phyloP scores from a whole-genome alignment of 2,888 invertebrate genomes.

The Stomorhina lunata region DNA sequence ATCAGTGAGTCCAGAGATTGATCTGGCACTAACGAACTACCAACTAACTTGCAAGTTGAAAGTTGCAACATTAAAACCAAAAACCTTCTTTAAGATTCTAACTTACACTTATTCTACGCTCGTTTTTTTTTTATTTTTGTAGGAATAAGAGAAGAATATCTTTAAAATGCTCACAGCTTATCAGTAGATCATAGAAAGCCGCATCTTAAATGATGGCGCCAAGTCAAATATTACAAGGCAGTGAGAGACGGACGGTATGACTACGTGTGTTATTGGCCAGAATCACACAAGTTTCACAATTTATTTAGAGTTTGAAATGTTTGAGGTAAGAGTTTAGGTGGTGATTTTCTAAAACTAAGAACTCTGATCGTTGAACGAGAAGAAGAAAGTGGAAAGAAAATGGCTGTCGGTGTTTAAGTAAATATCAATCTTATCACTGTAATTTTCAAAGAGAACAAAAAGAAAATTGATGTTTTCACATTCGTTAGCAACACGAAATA shows the following conservation, averaged over 20 bases:
- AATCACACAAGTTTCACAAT: constrained; percentile 46
- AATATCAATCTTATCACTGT: constrained; percentile 34
- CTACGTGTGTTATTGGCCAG: constrained; percentile 61
- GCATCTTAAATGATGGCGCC: constrained; percentile 80
- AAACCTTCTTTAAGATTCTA: constrained; percentile 14
- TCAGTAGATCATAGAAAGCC: constrained; percentile 79
- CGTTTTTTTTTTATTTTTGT: too few relatives aligned
- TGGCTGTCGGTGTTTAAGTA: neutral
- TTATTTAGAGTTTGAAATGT: constrained; percentile 7
- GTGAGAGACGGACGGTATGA: too few relatives aligned
- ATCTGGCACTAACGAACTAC: constrained; percentile 19
- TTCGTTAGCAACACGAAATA: constrained; percentile 26
- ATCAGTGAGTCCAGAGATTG: constrained; percentile 5
- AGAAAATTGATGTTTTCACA: constrained; percentile 63
- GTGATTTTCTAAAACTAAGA: constrained; percentile 13
- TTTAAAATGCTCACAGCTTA: too few relatives aligned
- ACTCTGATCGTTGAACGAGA: neutral
- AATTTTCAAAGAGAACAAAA: constrained; percentile 43
- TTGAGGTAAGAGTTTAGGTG: constrained; percentile 8
- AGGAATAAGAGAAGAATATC: too few relatives aligned
- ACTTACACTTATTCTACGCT: neutral
- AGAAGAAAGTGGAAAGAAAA: neutral
- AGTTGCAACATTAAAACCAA: constrained; percentile 43
- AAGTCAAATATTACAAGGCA: constrained; percentile 77
- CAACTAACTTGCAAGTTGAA: constrained; percentile 28